Conservation (phyloP, 2,797 vertebrate genomes). For the Pampus argenteus region DNA sequence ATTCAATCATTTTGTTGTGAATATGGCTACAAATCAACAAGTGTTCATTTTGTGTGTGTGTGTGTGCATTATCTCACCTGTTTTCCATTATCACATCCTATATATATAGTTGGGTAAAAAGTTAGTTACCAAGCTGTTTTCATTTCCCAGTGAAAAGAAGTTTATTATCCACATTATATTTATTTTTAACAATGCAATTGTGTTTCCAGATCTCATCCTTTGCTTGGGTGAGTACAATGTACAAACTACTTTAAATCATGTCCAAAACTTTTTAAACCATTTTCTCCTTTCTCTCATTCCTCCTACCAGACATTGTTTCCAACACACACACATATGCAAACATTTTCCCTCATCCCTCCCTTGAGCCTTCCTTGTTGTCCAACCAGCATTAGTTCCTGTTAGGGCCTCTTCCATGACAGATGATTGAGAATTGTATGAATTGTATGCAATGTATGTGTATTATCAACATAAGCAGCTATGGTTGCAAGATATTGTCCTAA, state of each 20-base stretch:
- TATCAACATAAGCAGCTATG: slow-evolving; percentile 56
- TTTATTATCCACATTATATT: neutral
- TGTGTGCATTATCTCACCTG: slow-evolving; percentile 3
- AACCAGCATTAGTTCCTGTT: neutral
- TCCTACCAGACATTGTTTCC: neutral
- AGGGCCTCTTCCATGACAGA: slow-evolving; percentile 19
- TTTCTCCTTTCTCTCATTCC: neutral
- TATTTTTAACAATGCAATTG: too few species aligned
- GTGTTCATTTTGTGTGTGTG: too few species aligned
- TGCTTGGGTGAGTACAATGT: neutral
- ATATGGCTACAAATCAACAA: neutral
- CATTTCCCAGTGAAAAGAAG: neutral
- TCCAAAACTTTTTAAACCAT: too few species aligned
- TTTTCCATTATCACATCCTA: slow-evolving; percentile 22
- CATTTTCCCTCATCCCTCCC: neutral
- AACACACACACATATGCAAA: neutral
- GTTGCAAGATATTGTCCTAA: slow-evolving; percentile 55
- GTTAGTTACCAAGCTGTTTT: neutral
- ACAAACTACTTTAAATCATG: neutral
- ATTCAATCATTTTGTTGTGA: neutral
- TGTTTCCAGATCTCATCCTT: neutral
- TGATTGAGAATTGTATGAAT: slow-evolving; percentile 50
- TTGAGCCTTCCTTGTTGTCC: slow-evolving; percentile 3
- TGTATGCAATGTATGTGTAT: slow-evolving; percentile 46
- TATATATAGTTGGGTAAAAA: neutral